Percentiles rank a stretch among this genome's conserved stretches.
These are phyloP conservation scores for Saccostrea glomerata DNA, from an alignment of 1,140 invertebrate genomes.

Conservation along the genomic window DNA sequence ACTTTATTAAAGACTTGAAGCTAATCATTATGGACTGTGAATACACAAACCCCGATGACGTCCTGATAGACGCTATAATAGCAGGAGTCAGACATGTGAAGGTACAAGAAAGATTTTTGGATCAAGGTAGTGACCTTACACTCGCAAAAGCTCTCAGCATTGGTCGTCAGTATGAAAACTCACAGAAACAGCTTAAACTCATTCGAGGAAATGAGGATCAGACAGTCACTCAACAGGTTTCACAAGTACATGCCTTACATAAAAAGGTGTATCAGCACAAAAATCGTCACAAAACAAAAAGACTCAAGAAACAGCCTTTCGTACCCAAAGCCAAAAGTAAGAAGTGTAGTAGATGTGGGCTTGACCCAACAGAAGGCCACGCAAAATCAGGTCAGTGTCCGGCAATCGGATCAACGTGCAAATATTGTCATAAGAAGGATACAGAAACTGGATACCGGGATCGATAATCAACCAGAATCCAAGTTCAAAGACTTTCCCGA, in stretches of 20 bases:
- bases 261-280: not conserved
- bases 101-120: no score
- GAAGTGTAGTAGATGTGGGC: constrained; percentile 32
- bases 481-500: constrained; percentile 54
- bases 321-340: not conserved
- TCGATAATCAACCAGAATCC: no score
- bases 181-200: constrained; percentile 44
- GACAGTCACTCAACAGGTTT: not conserved
- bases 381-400: not conserved
- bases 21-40: constrained; percentile 46
- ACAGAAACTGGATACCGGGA: no score
- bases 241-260: not conserved
- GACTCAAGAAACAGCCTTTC: not conserved
- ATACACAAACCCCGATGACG: constrained; percentile 40
- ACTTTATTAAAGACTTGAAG: constrained; percentile 51
- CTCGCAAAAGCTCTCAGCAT: no score
- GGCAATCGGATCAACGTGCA: no score
- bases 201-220: constrained; percentile 22
- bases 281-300: not conserved
- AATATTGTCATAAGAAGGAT: no score
- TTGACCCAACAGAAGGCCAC: not conserved
- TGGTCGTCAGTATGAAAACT: no score
- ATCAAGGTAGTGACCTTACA: no score
- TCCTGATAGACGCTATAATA: constrained; percentile 46
- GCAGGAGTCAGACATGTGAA: constrained; percentile 21